Evolutionary conservation across 2,797 vertebrate species (phyloP).

Genomic region (Parotocinclus haroldoi): DNA sequence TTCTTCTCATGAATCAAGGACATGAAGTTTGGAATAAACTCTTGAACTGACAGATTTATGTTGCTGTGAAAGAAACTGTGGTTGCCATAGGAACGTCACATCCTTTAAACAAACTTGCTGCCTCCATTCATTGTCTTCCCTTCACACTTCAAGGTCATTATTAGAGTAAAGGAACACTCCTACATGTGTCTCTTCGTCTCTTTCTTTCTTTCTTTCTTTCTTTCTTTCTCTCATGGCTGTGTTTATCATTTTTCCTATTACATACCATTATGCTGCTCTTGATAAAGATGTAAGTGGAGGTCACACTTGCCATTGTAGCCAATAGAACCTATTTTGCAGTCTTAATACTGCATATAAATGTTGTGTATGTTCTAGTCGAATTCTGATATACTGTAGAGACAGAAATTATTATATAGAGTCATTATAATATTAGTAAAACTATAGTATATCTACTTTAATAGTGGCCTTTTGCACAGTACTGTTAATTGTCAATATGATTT

Average conservation of each 20-base stretch:
- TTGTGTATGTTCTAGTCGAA: too few species aligned
- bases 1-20: slow-evolving; percentile 24
- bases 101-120: slow-evolving; percentile 43
- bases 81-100: slow-evolving; percentile 51
- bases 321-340: too few species aligned
- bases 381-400: too few species aligned
- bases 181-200: slow-evolving; percentile 13
- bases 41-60: slow-evolving; percentile 12
- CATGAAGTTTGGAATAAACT: slow-evolving; percentile 29
- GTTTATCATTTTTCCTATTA: neutral
- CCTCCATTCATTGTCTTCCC: slow-evolving; percentile 34
- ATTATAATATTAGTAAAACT: too few species aligned
- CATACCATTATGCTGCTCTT: neutral
- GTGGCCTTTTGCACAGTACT: too few species aligned
- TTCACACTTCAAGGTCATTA: slow-evolving; percentile 50
- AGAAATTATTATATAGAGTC: too few species aligned
- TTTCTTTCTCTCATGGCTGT: too few species aligned
- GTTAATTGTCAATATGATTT: too few species aligned
- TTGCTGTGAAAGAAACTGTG: slow-evolving; percentile 26
- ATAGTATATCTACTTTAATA: too few species aligned
- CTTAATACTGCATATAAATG: too few species aligned
- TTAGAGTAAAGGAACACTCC: slow-evolving; percentile 27
- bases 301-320: too few species aligned
- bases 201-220: neutral
- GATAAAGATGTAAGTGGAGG: neutral